Conservation (phyloP, 2,888 invertebrate genomes). For the Nysson spinosus region DNA sequence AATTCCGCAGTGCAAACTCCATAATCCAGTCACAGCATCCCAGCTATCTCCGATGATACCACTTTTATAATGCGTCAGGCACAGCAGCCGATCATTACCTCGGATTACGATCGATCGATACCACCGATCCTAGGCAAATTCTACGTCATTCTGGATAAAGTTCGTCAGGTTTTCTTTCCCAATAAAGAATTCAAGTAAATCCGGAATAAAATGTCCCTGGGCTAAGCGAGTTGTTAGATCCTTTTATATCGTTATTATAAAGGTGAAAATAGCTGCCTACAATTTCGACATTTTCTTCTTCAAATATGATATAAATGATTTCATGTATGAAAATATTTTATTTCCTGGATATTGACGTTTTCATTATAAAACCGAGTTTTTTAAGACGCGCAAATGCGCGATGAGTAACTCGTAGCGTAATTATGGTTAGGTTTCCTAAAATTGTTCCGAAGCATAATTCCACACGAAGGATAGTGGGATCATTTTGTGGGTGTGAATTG, state of each 20-base stretch:
- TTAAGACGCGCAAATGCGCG: not conserved
- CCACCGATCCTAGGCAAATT: constrained; percentile 53
- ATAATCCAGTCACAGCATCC: constrained; percentile 70
- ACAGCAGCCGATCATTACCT: constrained; percentile 58
- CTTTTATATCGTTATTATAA: too few species aligned
- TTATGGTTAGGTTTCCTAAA: too few species aligned
- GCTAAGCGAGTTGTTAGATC: too few species aligned
- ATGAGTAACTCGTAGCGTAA: not conserved
- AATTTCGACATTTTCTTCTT: too few species aligned
- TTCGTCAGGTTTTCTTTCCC: constrained; percentile 26
- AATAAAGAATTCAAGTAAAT: not conserved
- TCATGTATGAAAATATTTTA: too few species aligned
- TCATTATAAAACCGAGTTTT: too few species aligned
- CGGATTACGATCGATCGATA: constrained; percentile 63
- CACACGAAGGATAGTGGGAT: too few species aligned
- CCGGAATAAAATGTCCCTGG: too few species aligned
- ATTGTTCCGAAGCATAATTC: too few species aligned
- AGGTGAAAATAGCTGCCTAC: too few species aligned
- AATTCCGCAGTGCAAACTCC: constrained; percentile 72
- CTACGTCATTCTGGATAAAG: constrained; percentile 9
- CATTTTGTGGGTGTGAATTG: constrained; percentile 2
- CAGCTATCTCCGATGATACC: constrained; percentile 43
- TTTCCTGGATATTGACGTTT: too few species aligned
- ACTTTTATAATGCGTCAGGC: constrained; percentile 65
- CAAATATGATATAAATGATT: too few species aligned